phyloP scores from a whole-genome alignment of 2,797 vertebrate species.

The Liparis tanakae region DNA sequence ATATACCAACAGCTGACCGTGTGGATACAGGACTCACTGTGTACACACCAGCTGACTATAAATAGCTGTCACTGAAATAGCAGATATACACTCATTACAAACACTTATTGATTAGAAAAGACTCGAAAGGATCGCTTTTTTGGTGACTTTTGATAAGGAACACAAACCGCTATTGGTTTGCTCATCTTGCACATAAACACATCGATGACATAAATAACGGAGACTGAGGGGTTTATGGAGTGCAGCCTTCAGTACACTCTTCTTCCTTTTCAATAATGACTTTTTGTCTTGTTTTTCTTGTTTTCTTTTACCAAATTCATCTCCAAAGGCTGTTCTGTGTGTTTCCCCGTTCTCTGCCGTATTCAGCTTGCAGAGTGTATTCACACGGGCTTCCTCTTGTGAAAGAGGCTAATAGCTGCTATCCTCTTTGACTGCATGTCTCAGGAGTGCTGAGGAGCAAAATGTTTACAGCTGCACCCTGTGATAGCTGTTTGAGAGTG shows the following conservation, averaged over 20 bases:
- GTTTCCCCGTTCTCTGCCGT: slow-evolving; percentile 37
- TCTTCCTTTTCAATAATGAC: slow-evolving; percentile 22
- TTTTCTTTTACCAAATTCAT: slow-evolving; percentile 24
- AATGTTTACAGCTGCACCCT: slow-evolving; percentile 77
- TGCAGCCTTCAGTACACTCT: background rate
- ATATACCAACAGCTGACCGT: slow-evolving; percentile 8
- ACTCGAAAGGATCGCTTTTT: slow-evolving; percentile 19
- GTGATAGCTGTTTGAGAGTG: slow-evolving; percentile 71
- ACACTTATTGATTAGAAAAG: slow-evolving; percentile 5
- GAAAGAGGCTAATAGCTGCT: slow-evolving; percentile 64
- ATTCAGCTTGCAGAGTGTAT: slow-evolving; percentile 55
- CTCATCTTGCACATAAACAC: slow-evolving; percentile 22
- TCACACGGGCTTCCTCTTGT: slow-evolving; percentile 59
- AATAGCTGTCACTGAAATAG: slow-evolving; percentile 26
- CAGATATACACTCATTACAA: slow-evolving; percentile 16
- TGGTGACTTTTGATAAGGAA: slow-evolving; percentile 25
- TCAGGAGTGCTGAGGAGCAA: slow-evolving; percentile 67
- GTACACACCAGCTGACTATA: slow-evolving; percentile 31
- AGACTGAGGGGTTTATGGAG: slow-evolving; percentile 21
- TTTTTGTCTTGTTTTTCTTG: background rate
- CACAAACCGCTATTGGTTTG: slow-evolving; percentile 20
- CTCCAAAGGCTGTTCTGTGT: slow-evolving; percentile 43
- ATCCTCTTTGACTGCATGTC: slow-evolving; percentile 57
- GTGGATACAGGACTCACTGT: slow-evolving; percentile 8
- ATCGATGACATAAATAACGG: slow-evolving; percentile 32